Evolutionary conservation across 2,113 vertebrate genomes (phyloP), one percentile per base, ranked within the genome.

Genomic region (Gracilinanus agilis): DNA sequence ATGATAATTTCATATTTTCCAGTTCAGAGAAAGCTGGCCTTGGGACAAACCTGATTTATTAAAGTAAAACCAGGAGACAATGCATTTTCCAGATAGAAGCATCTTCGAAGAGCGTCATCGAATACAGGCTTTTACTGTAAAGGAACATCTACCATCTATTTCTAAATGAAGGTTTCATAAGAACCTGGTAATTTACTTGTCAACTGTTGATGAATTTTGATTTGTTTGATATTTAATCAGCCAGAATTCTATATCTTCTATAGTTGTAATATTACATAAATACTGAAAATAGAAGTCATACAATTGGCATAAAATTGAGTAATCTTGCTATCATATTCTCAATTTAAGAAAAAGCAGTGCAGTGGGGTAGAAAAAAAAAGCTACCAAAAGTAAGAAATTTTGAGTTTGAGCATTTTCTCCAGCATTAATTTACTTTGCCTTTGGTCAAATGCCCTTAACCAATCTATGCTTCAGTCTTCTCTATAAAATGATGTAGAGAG

Each of bases 221-320:
- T 83, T 83, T 83, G 67, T 83, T 40, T 83, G 67, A 83, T 83
- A 83, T 40, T 83, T 83, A 83, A 83, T 83, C 67, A 83, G n/a
- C n/a, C 67, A 83, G 67, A 83, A 83, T 83, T 83, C 67, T 83
- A 83, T 83, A 83, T 83, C 34, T 83, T 83, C 67, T 3, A 83
- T 83, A 40, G 34, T 83, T 83, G 67, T n/a, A 40, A 40, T 83
- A 83, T 83, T 83, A 83, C n/a, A 83, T 40, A 83, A 83, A 83
- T 83, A 83, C 67, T 83, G 67, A 40, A 83, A 83, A 83, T 83
- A 83, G 67, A 83, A 83, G 40, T 83, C 67, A 83, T 83, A 83
- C n/a, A 83, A 83, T 83, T 83, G 67, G 67, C 67, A 83, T 21
- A 83, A n/a, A 83, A 83, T 83, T 21, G n/a, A 83, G 67, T 23